These are phyloP conservation scores for Corythornis vintsioides DNA, from an alignment of 2,113 vertebrate genomes.

Conservation along the genomic window DNA sequence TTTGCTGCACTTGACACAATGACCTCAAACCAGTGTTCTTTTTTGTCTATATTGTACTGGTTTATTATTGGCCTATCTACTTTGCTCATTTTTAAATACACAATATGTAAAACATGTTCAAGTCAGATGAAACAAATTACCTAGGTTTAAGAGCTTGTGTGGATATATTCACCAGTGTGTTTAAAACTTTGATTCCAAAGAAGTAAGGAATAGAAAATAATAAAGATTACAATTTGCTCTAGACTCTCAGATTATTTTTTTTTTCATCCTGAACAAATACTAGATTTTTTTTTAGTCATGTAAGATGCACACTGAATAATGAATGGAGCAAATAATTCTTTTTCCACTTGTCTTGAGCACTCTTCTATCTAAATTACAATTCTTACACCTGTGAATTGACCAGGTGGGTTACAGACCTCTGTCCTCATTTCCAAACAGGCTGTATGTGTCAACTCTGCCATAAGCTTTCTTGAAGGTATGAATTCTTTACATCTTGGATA, in stretches of 20 bases:
- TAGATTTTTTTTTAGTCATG: not conserved
- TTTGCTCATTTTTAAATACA: constrained; percentile 74
- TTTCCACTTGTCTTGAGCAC: not conserved
- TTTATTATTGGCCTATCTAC: constrained; percentile 73
- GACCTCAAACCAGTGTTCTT: constrained; percentile 75
- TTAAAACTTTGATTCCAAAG: constrained; percentile 59
- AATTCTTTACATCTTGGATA: not conserved
- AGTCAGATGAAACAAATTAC: constrained; percentile 70
- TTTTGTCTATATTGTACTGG: constrained; percentile 82
- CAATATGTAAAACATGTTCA: constrained; percentile 65
- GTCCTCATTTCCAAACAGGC: not conserved
- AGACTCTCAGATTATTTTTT: not conserved
- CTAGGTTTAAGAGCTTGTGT: constrained; percentile 58
- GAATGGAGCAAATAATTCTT: not conserved
- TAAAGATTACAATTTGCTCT: not conserved
- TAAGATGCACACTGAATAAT: not conserved
- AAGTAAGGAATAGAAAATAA: constrained; percentile 55
- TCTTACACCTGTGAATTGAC: not conserved
- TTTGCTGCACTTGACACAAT: constrained; percentile 78
- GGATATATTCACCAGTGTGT: constrained; percentile 36
- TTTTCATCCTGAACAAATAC: constrained; percentile 19
- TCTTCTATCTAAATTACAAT: not conserved
- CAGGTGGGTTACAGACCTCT: not conserved
- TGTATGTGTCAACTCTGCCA: not conserved
- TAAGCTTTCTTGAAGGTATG: not conserved